Conservation (phyloP, 2,888 invertebrate genomes). For the Lepidochrysops patricia region DNA sequence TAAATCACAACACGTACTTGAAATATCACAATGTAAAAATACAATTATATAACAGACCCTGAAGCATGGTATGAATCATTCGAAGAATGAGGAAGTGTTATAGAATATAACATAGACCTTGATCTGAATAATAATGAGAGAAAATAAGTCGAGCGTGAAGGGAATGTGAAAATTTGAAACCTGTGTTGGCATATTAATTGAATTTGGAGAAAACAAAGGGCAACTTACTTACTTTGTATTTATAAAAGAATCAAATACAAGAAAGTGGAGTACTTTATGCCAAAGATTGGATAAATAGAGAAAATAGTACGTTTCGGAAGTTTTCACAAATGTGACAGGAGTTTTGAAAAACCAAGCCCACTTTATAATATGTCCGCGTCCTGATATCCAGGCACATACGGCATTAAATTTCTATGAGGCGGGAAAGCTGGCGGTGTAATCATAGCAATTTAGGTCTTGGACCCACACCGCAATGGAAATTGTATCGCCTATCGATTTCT, state of each 20-base stretch:
- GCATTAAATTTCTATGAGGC: constrained; percentile 30
- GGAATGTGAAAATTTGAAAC: background rate
- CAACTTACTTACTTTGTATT: no score
- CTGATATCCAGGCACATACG: constrained; percentile 25
- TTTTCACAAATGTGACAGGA: no score
- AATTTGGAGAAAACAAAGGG: no score
- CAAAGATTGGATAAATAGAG: no score
- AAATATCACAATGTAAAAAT: no score
- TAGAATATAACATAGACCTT: background rate
- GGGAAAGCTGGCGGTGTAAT: constrained; percentile 36
- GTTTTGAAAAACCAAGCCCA: no score
- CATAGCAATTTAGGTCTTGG: constrained; percentile 33
- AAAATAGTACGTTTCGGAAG: no score
- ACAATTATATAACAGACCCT: background rate
- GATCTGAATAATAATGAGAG: constrained; percentile 2
- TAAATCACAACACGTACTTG: no score
- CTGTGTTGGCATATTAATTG: background rate
- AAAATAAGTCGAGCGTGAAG: constrained; percentile 1
- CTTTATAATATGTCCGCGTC: background rate
- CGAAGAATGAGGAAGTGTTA: background rate
- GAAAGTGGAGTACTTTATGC: no score
- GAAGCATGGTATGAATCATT: background rate
- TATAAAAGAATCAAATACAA: no score
- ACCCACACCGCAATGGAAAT: constrained; percentile 38
- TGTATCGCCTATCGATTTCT: constrained; percentile 47